Percentiles rank a stretch among this genome's conserved stretches.
These are phyloP conservation scores for Tetranychus piercei DNA, from an alignment of 2,888 invertebrate species.

Conservation along the genomic window DNA sequence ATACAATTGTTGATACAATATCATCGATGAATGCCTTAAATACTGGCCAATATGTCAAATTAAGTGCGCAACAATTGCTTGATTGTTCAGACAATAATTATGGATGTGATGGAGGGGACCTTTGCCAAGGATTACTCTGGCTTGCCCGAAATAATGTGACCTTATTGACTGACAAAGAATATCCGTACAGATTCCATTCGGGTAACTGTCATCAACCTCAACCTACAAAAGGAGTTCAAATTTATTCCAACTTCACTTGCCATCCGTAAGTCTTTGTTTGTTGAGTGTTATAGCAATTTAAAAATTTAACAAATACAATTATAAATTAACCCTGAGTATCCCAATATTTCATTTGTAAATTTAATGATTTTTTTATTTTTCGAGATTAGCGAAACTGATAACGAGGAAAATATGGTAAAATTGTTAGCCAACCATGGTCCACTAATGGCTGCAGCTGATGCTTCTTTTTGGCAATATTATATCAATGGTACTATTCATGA, in stretches of 20 bases:
- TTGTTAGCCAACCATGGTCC: constrained; percentile 52
- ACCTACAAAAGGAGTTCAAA: constrained; percentile 33
- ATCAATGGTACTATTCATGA: constrained; percentile 62
- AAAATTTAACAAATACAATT: not conserved
- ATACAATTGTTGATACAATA: constrained; percentile 52
- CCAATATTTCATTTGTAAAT: constrained; percentile 12
- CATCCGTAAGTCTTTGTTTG: constrained; percentile 39
- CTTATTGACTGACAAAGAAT: constrained; percentile 42
- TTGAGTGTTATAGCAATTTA: not conserved
- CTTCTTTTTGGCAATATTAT: constrained; percentile 66
- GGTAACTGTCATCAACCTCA: constrained; percentile 29
- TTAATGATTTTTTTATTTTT: too few species aligned
- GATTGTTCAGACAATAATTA: constrained; percentile 56
- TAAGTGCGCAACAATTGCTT: constrained; percentile 49
- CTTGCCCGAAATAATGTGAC: constrained; percentile 40
- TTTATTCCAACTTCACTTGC: constrained; percentile 44
- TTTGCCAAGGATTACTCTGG: constrained; percentile 58
- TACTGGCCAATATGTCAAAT: constrained; percentile 36
- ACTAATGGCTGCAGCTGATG: constrained; percentile 60
- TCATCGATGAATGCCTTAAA: constrained; percentile 57
- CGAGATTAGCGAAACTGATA: constrained; percentile 47
- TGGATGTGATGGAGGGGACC: constrained; percentile 57
- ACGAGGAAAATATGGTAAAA: constrained; percentile 45
- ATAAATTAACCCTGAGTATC: too few species aligned
- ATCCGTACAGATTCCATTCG: constrained; percentile 40